A percentile compares a stretch with the other conserved stretches of the same genome.
Evolutionary conservation across 2,113 vertebrate species (phyloP).

Genomic region (Istiophorus platypterus): DNA sequence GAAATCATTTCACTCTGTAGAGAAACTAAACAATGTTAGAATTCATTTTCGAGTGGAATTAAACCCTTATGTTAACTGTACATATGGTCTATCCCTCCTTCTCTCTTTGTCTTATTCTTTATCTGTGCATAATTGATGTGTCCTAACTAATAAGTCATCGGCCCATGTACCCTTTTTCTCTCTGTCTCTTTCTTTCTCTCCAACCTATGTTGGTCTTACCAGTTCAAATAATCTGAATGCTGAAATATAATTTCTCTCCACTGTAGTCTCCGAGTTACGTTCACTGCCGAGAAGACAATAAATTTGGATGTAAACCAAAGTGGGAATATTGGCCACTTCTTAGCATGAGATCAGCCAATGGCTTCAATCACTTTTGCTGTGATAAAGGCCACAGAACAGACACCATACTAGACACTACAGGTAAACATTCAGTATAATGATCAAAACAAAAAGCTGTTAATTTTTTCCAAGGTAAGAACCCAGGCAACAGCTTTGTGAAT

Average conservation of each 20-base stretch:
- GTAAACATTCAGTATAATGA: conserved; percentile 45
- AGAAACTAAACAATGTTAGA: conserved; percentile 38
- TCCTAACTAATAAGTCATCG: conserved; percentile 27
- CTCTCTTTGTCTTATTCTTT: conserved; percentile 12
- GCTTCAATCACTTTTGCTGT: conserved; percentile 34
- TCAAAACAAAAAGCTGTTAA: conserved; percentile 21
- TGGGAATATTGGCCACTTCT: conserved; percentile 43
- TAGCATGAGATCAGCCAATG: conserved; percentile 44
- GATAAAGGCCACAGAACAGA: conserved; percentile 26
- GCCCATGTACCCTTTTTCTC: neutral
- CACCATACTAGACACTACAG: neutral
- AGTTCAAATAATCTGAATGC: conserved; percentile 22
- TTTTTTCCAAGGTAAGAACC: neutral
- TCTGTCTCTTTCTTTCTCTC: conserved; percentile 4
- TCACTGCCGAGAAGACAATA: conserved; percentile 49
- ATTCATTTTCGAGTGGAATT: conserved; percentile 20
- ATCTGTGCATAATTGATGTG: conserved; percentile 30
- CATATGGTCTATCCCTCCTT: neutral
- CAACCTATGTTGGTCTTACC: neutral
- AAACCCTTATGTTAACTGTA: conserved; percentile 27
- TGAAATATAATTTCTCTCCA: conserved; percentile 36
- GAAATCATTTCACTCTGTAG: conserved; percentile 21
- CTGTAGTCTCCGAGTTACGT: neutral
- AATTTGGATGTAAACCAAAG: conserved; percentile 62
- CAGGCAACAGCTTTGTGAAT: conserved; percentile 2